Base-by-base conservation (phyloP, 92 coral and sea anemone species). In the Isaurus tuberculatus region DNA sequence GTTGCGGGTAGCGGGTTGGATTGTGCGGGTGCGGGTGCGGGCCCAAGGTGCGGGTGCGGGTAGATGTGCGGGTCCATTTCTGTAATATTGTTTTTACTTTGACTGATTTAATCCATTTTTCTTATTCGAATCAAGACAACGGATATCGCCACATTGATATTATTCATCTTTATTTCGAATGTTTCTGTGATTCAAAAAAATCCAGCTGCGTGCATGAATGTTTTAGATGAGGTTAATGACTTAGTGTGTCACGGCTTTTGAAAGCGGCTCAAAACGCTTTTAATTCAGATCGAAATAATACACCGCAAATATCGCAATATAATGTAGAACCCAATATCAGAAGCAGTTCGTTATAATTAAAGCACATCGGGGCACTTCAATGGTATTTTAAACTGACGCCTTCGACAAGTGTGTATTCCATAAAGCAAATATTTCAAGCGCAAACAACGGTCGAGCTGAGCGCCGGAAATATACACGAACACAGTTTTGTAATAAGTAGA, bases 201-300 rank as follows among this genome's bases (percentile, higher is more conserved):
- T n/a, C n/a, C n/a, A n/a, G 37, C 36, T 65, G 70, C 70, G 70
- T 27, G 72, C n/a, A 66, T 30, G 72, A 66, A 66, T 66, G 72
- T 66, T 66, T 66, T 66, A 31, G 43, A 30, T 66, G 72, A 66
- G 70, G 72, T 66, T 11, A 31, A 66, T 10, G 72, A 66, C 72
- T 29, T 16, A 33, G 72, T 67, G 33, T 33, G 72, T 67, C 72
- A 67, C 25, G 13, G 46, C 70, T 67, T 67, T 67, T 67, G 72
- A 67, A 67, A 15, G 72, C 48, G 48, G 48, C 26, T 67, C 48
- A 67, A 67, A 46, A 67, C 25, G 72, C 10, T 46, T 67, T 67
- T 67, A 67, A 67, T 34, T 67, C 72, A 67, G 77, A 40, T 42
- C 77, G 33, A 71, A 71, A 71, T 40, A 44, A 20, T 71, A 71